Conservation (phyloP, 2,797 vertebrate genomes). For the Microhierax caerulescens region DNA sequence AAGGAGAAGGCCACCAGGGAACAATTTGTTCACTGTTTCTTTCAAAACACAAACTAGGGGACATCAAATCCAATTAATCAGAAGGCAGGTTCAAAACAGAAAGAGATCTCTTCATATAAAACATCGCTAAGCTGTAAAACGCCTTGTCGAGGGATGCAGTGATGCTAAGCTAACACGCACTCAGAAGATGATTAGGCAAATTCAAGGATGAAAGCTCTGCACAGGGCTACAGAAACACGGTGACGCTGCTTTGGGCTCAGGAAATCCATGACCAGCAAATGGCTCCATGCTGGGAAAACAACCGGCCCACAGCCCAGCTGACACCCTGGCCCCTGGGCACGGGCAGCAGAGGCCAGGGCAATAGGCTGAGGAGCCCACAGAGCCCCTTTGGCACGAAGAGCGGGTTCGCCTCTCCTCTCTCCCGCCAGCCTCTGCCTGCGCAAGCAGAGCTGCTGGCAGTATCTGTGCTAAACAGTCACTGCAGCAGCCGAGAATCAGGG, state of each 20-base stretch:
- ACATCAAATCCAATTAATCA: neutral
- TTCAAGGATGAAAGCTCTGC: neutral
- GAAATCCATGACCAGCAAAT: rapidly evolving
- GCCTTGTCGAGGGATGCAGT: neutral
- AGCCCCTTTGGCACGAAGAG: neutral
- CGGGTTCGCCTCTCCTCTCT: neutral
- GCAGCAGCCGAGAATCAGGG: rapidly evolving
- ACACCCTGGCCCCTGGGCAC: rapidly evolving
- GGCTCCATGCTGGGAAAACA: neutral
- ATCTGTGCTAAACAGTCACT: rapidly evolving
- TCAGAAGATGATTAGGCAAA: neutral
- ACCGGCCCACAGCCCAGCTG: neutral
- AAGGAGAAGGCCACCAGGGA: neutral
- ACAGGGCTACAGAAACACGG: rapidly evolving
- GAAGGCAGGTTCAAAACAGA: neutral
- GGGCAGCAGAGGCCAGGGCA: neutral
- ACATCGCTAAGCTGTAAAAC: neutral
- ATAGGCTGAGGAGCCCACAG: neutral
- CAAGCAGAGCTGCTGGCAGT: rapidly evolving
- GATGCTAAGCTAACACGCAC: rapidly evolving
- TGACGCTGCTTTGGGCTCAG: rapidly evolving
- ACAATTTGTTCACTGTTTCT: neutral
- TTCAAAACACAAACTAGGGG: neutral
- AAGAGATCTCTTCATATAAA: neutral
- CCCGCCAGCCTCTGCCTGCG: neutral